Evolutionary conservation across 92 coral and sea anemone genomes (phyloP), one percentile per base, ranked within the genome.

Genomic region (Chrysogorgia sp.): DNA sequence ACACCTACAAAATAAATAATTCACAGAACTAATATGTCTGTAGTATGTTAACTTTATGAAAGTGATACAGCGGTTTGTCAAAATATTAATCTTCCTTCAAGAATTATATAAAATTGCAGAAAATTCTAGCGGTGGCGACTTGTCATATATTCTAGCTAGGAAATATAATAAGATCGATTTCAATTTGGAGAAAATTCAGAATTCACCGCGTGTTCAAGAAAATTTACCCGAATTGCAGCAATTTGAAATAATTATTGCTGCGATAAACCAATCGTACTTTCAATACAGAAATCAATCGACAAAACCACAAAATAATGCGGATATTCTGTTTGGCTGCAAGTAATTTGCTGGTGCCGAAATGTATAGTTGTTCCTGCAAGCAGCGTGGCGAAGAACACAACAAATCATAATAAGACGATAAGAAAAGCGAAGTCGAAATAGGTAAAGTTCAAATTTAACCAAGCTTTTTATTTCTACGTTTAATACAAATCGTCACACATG

Each of bases 291-390:
- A 40, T 65, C 72, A 65, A 25, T 12, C 53, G 52, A 52, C 72
- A 65, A 65, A 65, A 29, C 72, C 72, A 37, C 72, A 65, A 65
- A 65, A 33, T 65, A 65, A 65, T 65, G 72, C 19, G 37, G 50
- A 37, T 37, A 37, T 65, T 13, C 34, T 65, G 72, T 65, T 65
- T 37, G 72, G 32, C 53, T 34, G 37, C 72, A 34, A 34, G 43
- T 37, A 34, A 10, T 15, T 13, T 65, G 13, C 13, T 6, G 53
- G 7, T 7, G 53, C 6, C 69, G 32, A 43, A 33, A 40, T 3
- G 43, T 14, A 31, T 20, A 26, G 32, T 63, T 33, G 19, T 1
- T 1, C 7, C 12, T 14, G 34, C 69, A 43, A 43, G 34, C 69
- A 63, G 20, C 69, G 69, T 41, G 24, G 40, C 17, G 19, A 10